Evolutionary conservation across 2,888 invertebrate genomes (phyloP), one percentile per base, ranked within the genome.

Genomic region (Venusia cambrica): DNA sequence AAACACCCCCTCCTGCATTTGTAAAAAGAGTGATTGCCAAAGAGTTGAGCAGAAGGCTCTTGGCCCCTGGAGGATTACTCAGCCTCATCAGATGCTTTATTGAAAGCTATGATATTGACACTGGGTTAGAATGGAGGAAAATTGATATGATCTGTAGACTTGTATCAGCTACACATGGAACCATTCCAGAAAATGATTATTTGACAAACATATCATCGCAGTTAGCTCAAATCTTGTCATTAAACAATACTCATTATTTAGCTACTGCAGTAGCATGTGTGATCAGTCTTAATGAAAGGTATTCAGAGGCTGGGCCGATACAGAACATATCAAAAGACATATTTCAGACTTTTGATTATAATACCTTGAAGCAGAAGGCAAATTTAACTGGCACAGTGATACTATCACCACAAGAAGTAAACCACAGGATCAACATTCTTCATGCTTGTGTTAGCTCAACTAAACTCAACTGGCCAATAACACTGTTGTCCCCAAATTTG

Each of bases 61-160:
- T 89, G 38, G 73, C 87, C 34, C 73, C 90, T 1, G 89, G 90
- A 48, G 95, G 95, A 2, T 75, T 95, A 22, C 67, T 89, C 24
- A 89, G 90, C 36, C 73, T 94, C 5, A 88, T 92, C 15, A 70
- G 88, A 54, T 92, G 92, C 21, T 89, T 94, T 56, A 88, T 93
- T 48, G 90, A 90, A 48, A 80, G 73, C 40, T 81, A 88, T 50
- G 57, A 66, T 16, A 67, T 85, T 33, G 90, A 92, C 51, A 78
- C 81, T 7, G 89, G 90, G 0, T 75, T 78, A 51, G 90, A 91
- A 52, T 93, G 93, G 93, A 87, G 89, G 54, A 90, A 90, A 64
- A 84, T 92, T 52, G 91, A 93, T 36, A 84, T 91, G 51, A 88
- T 93, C 38, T 90, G 91, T 26, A 90, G 89, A 72, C 81, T 95